Percentiles rank a stretch among this genome's conserved stretches.
These are phyloP conservation scores for Rhinoraja longicauda DNA, from an alignment of 2,797 vertebrate genomes.

Conservation along the genomic window DNA sequence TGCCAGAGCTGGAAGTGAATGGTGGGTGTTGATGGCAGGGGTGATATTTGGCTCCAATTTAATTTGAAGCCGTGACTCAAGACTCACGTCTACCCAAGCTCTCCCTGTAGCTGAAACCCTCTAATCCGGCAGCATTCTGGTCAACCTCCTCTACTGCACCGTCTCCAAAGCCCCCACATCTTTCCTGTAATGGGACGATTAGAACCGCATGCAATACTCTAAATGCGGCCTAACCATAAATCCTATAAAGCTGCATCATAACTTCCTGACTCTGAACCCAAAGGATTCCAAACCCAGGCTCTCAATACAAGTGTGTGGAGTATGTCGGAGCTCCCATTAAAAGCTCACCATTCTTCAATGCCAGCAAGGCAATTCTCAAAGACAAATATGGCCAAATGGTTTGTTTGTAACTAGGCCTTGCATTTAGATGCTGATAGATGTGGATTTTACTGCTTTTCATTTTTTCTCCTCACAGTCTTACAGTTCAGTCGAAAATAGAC, in stretches of 20 bases:
- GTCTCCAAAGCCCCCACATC: no score
- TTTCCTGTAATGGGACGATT: no score
- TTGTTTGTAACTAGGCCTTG: neutral
- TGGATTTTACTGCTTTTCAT: neutral
- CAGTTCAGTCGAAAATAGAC: neutral
- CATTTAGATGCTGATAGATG: neutral
- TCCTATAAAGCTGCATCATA: no score
- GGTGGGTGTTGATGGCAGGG: no score
- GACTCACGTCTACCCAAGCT: no score
- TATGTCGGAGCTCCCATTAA: no score
- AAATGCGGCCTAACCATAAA: no score
- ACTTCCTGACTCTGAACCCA: no score
- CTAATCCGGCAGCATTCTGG: no score
- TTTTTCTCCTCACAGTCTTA: neutral
- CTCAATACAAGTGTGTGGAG: neutral
- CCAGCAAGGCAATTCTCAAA: neutral
- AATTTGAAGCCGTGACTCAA: neutral
- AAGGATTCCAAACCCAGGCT: neutral
- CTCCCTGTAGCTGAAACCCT: no score
- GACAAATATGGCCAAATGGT: neutral
- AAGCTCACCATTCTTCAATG: neutral
- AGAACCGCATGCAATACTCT: no score
- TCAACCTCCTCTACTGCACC: no score
- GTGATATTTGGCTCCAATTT: neutral
- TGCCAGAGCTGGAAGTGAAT: neutral